phyloP scores from a whole-genome alignment of 1,140 invertebrate genomes.

The Tetramorium simillimum region DNA sequence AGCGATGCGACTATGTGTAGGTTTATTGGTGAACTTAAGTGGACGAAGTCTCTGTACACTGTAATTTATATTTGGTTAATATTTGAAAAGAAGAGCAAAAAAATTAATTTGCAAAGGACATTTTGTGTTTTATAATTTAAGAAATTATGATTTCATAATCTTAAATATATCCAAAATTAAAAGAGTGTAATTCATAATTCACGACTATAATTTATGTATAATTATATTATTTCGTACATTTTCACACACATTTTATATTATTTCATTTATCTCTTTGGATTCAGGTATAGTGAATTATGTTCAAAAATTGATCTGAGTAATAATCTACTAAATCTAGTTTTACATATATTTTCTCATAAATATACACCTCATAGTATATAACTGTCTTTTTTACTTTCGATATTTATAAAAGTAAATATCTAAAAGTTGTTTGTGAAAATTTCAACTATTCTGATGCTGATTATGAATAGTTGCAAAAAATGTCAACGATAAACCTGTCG shows the following conservation, averaged over 20 bases:
- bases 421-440: not conserved
- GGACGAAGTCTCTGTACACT: not conserved
- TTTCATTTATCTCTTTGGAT: not conserved
- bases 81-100: not conserved
- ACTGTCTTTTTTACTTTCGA: not conserved
- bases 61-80: not conserved
- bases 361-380: not conserved
- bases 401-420: not conserved
- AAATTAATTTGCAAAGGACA: not conserved
- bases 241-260: not conserved
- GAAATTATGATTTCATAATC: not conserved
- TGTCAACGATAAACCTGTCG: slow-evolving; percentile 26
- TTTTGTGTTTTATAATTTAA: not conserved
- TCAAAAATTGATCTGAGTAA: not conserved
- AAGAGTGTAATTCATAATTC: not conserved
- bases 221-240: no score
- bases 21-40: not conserved
- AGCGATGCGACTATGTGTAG: not conserved
- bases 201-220: no score
- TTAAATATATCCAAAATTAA: not conserved
- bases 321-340: not conserved
- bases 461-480: slow-evolving; percentile 10
- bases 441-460: not conserved
- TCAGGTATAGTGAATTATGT: not conserved
- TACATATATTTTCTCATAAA: not conserved